Evolutionary conservation across 1,140 invertebrate genomes (phyloP).

Genomic region (Coptotermes formosanus): DNA sequence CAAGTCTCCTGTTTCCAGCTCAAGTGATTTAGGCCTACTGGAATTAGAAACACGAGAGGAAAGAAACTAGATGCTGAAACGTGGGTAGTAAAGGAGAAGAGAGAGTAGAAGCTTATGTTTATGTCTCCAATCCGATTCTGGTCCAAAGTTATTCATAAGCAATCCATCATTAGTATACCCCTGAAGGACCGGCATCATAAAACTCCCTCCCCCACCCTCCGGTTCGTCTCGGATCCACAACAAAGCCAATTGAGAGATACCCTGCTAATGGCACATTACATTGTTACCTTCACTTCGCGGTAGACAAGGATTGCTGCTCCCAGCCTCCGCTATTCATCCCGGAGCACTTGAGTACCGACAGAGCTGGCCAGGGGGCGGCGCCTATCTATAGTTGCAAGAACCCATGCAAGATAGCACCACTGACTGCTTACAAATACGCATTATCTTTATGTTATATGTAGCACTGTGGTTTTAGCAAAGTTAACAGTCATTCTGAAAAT

Average conservation of each 20-base stretch:
- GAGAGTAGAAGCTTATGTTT: too few species aligned
- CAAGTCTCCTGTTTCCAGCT: too few species aligned
- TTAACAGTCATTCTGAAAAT: too few species aligned
- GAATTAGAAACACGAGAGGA: too few species aligned
- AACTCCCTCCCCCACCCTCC: conserved; percentile 25
- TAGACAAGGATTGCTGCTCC: conserved; percentile 36
- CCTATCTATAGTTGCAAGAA: neutral
- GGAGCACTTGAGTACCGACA: neutral
- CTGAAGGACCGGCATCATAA: neutral
- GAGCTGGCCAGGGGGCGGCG: neutral
- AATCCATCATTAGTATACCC: neutral
- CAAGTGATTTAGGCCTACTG: too few species aligned
- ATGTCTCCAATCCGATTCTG: too few species aligned
- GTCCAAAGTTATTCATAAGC: neutral
- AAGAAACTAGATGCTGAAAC: too few species aligned
- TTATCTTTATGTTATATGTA: too few species aligned
- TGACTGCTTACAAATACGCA: neutral
- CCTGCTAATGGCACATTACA: conserved; percentile 50
- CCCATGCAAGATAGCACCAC: neutral
- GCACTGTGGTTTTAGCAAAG: too few species aligned
- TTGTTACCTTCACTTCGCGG: conserved; percentile 42
- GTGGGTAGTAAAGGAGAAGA: too few species aligned
- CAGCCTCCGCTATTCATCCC: conserved; percentile 37
- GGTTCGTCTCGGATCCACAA: conserved; percentile 39
- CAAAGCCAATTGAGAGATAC: conserved; percentile 49